phyloP scores from a whole-genome alignment of 2,797 vertebrate species.

The Enteromius paludinosus region DNA sequence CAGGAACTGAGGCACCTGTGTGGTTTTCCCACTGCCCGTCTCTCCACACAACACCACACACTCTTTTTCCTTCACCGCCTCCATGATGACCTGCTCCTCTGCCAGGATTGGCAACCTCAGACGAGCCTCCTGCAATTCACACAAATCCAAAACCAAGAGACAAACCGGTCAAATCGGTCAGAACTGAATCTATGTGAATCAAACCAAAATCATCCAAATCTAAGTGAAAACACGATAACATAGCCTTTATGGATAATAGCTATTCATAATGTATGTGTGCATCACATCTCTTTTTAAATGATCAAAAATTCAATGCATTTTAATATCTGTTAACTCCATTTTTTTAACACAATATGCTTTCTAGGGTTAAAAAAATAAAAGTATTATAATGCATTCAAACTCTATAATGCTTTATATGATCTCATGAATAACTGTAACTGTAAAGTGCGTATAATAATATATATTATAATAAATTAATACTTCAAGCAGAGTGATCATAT shows the following conservation, averaged over 20 bases:
- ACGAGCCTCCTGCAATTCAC: conserved; percentile 83
- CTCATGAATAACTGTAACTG: too few species aligned
- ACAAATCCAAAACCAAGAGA: not conserved
- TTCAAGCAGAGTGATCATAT: not conserved
- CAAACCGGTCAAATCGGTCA: not conserved
- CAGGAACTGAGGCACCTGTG: conserved; percentile 97
- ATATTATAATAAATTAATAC: not conserved
- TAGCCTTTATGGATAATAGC: not conserved
- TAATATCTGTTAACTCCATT: not conserved
- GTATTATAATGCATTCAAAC: not conserved
- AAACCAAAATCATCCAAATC: not conserved
- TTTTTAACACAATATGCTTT: not conserved
- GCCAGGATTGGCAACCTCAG: conserved; percentile 90
- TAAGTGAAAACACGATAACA: not conserved
- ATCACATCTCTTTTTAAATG: not conserved
- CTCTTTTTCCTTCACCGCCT: conserved; percentile 88
- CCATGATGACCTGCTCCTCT: conserved; percentile 96
- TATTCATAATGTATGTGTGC: not conserved
- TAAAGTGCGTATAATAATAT: too few species aligned
- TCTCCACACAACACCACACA: conserved; percentile 90
- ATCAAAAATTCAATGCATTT: not conserved
- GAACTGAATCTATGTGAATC: not conserved
- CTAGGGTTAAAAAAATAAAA: not conserved
- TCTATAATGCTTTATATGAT: too few species aligned
- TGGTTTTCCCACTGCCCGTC: conserved; percentile 97